Evolutionary conservation across 2,888 invertebrate genomes (phyloP), one percentile per base, ranked within the genome.

Genomic region (Nomada fabriciana): DNA sequence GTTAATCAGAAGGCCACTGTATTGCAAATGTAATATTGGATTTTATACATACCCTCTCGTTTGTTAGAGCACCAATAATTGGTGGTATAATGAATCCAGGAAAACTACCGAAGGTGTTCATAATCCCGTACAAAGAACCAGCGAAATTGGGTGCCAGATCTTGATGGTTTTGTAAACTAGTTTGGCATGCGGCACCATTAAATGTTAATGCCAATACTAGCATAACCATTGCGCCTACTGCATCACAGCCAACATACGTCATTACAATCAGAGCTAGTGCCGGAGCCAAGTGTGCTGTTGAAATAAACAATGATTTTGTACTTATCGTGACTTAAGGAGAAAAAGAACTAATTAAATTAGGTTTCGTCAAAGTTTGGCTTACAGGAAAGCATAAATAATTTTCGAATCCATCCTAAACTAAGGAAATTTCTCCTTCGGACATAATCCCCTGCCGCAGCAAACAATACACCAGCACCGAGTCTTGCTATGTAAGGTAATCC

Each of bases 401-500:
- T 92, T 64, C 94, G 90, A 63, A 94, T 91, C 92, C 87, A 90
- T 2, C 77, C 83, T 2, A 95, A 94, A 0, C 94, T 92, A 77
- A 96, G 87, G 87, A 94, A 92, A 42, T 94, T 90, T 47, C 94
- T 95, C 57, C 94, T 94, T 65, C 95, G 93, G 0, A 97, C 95
- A 73, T 94, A 95, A 93, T 97, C 97, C 0, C 97, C 97, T 42
- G 96, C 94, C 13, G 95, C 94, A 50, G 97, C 97, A 91, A 97
- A 97, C 65, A 96, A 94, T 65, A 96, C 96, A 4, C 97, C 97
- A 68, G 96, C 94, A 29, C 96, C 91, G 80, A 97, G 93, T 89
- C 97, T 95, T 0, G 96, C 96, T 70, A 97, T 95, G 89, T 97
- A 97, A 0, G 97, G 97, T 73, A 97, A 92, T 10, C 97, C 96